Percentiles rank a stretch among this genome's conserved stretches.
Evolutionary conservation across 1,140 invertebrate species (phyloP).

Genomic region (Scaptomyza graminum): DNA sequence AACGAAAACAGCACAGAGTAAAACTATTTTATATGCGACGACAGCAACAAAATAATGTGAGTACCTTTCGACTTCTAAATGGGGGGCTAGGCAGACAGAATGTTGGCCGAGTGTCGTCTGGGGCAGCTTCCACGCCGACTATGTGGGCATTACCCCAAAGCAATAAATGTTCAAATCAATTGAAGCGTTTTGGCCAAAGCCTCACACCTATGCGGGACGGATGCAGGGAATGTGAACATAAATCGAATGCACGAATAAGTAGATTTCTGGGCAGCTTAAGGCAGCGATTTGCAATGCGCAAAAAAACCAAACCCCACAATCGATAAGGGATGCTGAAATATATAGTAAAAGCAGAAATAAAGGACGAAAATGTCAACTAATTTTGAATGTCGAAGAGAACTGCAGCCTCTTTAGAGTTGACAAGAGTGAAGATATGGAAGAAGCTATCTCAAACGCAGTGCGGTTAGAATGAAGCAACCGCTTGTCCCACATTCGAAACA

Average conservation of each 20-base stretch:
- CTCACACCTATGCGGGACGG: slow-evolving; percentile 56
- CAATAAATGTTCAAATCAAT: slow-evolving; percentile 82
- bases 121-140: slow-evolving; percentile 51
- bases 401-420: slow-evolving; percentile 27
- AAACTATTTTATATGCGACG: slow-evolving; percentile 73
- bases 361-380: slow-evolving; percentile 76
- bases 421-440: neutral
- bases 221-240: slow-evolving; percentile 37
- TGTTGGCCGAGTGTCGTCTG: slow-evolving; percentile 43
- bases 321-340: slow-evolving; percentile 61
- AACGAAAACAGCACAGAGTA: slow-evolving; percentile 42
- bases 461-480: slow-evolving; percentile 3
- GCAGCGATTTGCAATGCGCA: slow-evolving; percentile 69
- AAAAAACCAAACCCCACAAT: slow-evolving; percentile 51
- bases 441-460: slow-evolving; percentile 37
- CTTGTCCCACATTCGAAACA: slow-evolving; percentile 43
- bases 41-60: slow-evolving; percentile 68
- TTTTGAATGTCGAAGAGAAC: slow-evolving; percentile 62
- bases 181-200: slow-evolving; percentile 74
- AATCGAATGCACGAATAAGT: slow-evolving; percentile 63
- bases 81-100: neutral
- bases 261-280: slow-evolving; percentile 72
- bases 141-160: slow-evolving; percentile 51
- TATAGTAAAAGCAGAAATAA: slow-evolving; percentile 3
- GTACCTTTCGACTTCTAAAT: slow-evolving; percentile 51